These are phyloP conservation scores for Uria lomvia DNA, from an alignment of 2,113 vertebrate genomes.

Conservation along the genomic window DNA sequence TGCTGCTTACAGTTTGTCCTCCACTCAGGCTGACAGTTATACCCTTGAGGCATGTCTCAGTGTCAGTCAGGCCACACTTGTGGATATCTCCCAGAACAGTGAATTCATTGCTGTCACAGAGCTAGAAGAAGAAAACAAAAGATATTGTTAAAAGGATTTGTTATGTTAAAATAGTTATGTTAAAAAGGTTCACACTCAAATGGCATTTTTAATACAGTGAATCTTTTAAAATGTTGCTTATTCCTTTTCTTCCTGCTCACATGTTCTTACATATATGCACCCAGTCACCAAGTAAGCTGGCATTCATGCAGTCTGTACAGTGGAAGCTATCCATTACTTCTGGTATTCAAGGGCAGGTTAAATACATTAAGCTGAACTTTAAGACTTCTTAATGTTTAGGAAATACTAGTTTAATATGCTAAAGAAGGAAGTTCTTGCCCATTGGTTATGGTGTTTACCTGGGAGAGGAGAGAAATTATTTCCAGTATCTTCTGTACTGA, in stretches of 20 bases:
- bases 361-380: background rate
- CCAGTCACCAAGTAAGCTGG: background rate
- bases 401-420: background rate
- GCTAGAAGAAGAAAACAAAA: slow-evolving; percentile 21
- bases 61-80: slow-evolving; percentile 81
- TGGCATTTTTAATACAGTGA: background rate
- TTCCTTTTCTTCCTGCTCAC: background rate
- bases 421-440: background rate
- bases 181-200: background rate
- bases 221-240: background rate
- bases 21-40: slow-evolving; percentile 73
- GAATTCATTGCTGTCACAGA: slow-evolving; percentile 67
- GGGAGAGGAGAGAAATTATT: background rate
- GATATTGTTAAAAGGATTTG: background rate
- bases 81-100: slow-evolving; percentile 83
- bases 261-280: background rate
- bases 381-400: background rate
- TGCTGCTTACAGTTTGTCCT: slow-evolving; percentile 74
- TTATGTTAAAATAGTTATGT: background rate
- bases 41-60: slow-evolving; percentile 83
- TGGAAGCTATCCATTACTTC: background rate
- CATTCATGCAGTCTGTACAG: background rate
- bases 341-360: background rate
- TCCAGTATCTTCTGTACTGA: background rate
- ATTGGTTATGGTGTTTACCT: background rate